Evolutionary conservation across 2,888 invertebrate genomes (phyloP).

Genomic region (Leptura quadrifasciata): DNA sequence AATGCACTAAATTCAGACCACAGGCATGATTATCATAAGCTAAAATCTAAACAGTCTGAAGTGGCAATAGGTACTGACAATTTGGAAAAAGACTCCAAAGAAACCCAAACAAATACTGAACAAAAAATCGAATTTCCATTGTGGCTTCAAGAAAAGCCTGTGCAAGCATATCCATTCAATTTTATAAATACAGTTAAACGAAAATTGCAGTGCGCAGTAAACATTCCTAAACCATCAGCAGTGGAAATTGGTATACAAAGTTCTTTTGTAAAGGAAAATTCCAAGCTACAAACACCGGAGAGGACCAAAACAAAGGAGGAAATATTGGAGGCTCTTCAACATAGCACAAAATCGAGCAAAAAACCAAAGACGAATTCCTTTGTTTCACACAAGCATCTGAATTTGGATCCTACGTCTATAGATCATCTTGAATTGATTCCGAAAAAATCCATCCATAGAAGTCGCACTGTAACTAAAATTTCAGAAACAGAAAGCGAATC

Average conservation of each 20-base stretch:
- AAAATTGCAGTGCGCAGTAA: conserved; percentile 73
- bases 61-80: conserved; percentile 20
- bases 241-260: conserved; percentile 64
- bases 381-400: conserved; percentile 63
- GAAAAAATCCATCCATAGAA: conserved; percentile 33
- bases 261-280: conserved; percentile 45
- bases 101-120: conserved; percentile 49
- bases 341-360: conserved; percentile 46
- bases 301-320: conserved; percentile 36
- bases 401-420: conserved; percentile 64
- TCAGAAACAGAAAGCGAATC: conserved; percentile 66
- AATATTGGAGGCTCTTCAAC: conserved; percentile 46
- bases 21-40: neutral
- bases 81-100: conserved; percentile 40
- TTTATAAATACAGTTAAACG: conserved; percentile 78
- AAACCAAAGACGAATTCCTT: conserved; percentile 60
- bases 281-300: conserved; percentile 2
- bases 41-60: neutral
- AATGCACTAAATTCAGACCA: neutral
- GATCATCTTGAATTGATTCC: conserved; percentile 63
- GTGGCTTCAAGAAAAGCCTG: conserved; percentile 57
- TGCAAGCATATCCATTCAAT: conserved; percentile 76
- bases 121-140: conserved; percentile 41
- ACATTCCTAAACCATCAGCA: conserved; percentile 54
- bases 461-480: conserved; percentile 29